Evolutionary conservation across 2,797 vertebrate genomes (phyloP).

Genomic region (Hypotaenidia okinawae): DNA sequence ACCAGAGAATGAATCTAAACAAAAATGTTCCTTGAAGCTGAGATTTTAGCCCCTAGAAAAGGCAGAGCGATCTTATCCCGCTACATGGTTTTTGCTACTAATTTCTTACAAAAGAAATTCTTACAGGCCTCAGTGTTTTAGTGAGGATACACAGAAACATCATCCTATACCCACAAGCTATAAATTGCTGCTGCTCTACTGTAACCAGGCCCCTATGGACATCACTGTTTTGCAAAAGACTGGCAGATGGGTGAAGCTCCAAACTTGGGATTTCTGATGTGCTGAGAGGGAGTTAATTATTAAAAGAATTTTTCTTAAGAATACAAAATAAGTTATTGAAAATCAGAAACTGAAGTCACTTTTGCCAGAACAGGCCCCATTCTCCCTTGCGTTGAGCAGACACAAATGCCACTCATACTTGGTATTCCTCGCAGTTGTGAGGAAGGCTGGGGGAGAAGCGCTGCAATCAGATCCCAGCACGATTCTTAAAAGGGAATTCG

Average conservation of each 20-base stretch:
- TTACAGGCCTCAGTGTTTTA: not conserved
- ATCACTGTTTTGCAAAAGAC: not conserved
- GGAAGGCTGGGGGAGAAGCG: constrained; percentile 58
- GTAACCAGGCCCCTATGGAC: not conserved
- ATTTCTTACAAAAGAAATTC: not conserved
- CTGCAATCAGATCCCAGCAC: constrained; percentile 38
- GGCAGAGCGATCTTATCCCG: not conserved
- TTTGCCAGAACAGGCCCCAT: constrained; percentile 51
- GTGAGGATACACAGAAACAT: not conserved
- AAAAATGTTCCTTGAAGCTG: not conserved
- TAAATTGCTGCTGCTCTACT: not conserved
- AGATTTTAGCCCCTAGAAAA: not conserved
- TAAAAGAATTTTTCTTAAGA: not conserved
- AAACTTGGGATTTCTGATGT: not conserved
- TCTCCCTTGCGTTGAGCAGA: constrained; percentile 60
- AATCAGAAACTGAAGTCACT: not conserved
- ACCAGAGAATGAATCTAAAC: not conserved
- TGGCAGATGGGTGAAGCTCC: not conserved
- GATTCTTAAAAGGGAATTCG: constrained; percentile 63
- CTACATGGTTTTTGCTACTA: not conserved
- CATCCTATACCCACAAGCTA: not conserved
- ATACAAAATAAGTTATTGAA: constrained; percentile 2
- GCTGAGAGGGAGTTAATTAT: not conserved
- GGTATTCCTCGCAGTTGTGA: constrained; percentile 61
- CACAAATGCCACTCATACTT: constrained; percentile 66